These are phyloP conservation scores for Lepilemur ruficaudatus DNA, from an alignment of 2,797 vertebrate species.

Conservation along the genomic window DNA sequence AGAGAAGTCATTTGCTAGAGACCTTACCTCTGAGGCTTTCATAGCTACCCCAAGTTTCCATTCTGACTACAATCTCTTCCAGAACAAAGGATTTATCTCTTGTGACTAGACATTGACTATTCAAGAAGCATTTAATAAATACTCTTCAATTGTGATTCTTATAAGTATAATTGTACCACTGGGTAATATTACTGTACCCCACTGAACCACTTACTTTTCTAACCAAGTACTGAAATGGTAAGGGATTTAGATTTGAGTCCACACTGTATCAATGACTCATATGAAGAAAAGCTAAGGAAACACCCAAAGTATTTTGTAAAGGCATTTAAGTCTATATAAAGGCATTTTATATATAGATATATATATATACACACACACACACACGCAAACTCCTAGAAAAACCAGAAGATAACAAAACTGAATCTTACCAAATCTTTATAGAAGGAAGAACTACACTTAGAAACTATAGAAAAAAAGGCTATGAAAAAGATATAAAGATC, in stretches of 20 bases:
- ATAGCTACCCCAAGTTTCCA: not conserved
- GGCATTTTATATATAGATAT: not conserved
- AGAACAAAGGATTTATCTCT: not conserved
- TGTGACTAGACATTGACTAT: not conserved
- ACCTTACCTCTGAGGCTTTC: not conserved
- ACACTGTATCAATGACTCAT: not conserved
- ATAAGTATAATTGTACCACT: not conserved
- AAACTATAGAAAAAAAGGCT: not conserved
- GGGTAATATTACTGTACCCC: not conserved
- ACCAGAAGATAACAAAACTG: not conserved
- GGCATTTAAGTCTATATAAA: not conserved
- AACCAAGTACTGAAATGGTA: not conserved
- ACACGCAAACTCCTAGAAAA: not conserved
- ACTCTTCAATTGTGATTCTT: not conserved
- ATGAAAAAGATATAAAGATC: not conserved
- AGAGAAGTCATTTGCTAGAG: not conserved
- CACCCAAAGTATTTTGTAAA: not conserved
- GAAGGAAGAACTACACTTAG: not conserved
- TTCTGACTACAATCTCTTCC: not conserved
- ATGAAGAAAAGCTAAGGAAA: slow-evolving; percentile 1
- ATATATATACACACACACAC: rapidly evolving
- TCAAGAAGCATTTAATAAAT: not conserved
- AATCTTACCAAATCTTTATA: not conserved
- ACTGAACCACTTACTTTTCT: not conserved
- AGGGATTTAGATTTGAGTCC: not conserved